A percentile compares a stretch with the other conserved stretches of the same genome.
These are phyloP conservation scores for Antrozous pallidus DNA, from an alignment of 2,797 vertebrate species.

Conservation along the genomic window DNA sequence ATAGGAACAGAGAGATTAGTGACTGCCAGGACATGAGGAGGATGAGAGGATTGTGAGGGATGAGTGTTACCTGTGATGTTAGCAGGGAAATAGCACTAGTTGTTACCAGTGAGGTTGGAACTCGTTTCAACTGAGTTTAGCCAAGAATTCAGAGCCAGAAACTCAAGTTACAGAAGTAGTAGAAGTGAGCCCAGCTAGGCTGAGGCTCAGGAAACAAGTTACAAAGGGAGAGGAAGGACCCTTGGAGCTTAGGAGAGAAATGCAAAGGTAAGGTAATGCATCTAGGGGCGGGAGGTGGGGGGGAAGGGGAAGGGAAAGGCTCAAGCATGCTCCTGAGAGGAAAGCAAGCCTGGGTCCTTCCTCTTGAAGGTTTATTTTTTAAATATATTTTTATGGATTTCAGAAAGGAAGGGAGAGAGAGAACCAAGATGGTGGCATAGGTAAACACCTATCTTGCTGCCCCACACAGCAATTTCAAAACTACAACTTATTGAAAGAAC, in stretches of 20 bases:
- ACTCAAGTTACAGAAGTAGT: background rate
- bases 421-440: no score
- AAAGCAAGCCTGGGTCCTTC: background rate
- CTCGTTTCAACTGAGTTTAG: background rate
- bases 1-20: background rate
- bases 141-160: background rate
- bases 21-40: background rate
- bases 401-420: background rate
- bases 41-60: background rate
- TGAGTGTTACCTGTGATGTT: background rate
- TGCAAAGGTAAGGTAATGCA: background rate
- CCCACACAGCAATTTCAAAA: no score
- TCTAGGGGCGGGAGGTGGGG: no score
- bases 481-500: no score
- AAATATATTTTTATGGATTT: background rate
- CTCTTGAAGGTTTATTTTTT: background rate
- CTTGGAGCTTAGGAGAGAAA: background rate
- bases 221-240: background rate
- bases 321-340: background rate
- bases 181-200: background rate
- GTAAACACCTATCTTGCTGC: no score
- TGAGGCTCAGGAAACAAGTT: background rate
- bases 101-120: background rate
- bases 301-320: background rate
- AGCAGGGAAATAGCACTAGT: background rate